A percentile compares a stretch with the other conserved stretches of the same genome.
Evolutionary conservation across 1,140 invertebrate species (phyloP).

Genomic region (Euwallacea similis): DNA sequence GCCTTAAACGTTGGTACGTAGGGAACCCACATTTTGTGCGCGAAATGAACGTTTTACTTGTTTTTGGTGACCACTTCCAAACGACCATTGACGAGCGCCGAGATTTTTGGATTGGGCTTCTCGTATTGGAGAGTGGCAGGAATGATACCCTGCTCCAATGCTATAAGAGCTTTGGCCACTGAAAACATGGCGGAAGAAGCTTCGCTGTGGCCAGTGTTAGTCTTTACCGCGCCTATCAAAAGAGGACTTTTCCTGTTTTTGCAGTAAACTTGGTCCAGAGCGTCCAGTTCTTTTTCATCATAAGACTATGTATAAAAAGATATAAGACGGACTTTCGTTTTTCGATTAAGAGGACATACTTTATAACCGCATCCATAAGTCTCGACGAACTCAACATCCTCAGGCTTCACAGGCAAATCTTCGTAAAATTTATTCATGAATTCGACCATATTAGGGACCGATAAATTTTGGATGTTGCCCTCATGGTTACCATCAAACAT

Average conservation of each 20-base stretch:
- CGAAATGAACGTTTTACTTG: conserved; percentile 42
- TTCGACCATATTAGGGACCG: conserved; percentile 55
- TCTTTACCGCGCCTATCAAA: conserved; percentile 74
- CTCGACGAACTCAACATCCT: conserved; percentile 70
- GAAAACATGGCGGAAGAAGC: conserved; percentile 63
- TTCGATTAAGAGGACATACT: conserved; percentile 33
- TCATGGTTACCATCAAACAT: conserved; percentile 68
- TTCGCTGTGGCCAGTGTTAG: conserved; percentile 78
- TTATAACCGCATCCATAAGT: conserved; percentile 65
- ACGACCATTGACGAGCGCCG: conserved; percentile 65
- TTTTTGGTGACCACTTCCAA: conserved; percentile 65
- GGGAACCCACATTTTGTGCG: background rate
- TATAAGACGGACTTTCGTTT: background rate
- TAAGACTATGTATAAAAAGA: conserved; percentile 32
- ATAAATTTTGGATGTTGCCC: conserved; percentile 59
- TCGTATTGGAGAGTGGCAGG: conserved; percentile 76
- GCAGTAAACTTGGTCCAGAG: conserved; percentile 62
- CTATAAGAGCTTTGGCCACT: conserved; percentile 60
- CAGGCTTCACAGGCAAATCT: conserved; percentile 64
- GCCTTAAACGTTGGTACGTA: conserved; percentile 26
- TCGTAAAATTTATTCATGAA: conserved; percentile 64
- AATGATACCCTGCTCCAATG: conserved; percentile 69
- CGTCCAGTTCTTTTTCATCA: conserved; percentile 53
- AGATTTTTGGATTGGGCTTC: conserved; percentile 67
- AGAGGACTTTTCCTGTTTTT: conserved; percentile 59